phyloP scores from a whole-genome alignment of 2,797 vertebrate species.

The Chrysocyon brachyurus region DNA sequence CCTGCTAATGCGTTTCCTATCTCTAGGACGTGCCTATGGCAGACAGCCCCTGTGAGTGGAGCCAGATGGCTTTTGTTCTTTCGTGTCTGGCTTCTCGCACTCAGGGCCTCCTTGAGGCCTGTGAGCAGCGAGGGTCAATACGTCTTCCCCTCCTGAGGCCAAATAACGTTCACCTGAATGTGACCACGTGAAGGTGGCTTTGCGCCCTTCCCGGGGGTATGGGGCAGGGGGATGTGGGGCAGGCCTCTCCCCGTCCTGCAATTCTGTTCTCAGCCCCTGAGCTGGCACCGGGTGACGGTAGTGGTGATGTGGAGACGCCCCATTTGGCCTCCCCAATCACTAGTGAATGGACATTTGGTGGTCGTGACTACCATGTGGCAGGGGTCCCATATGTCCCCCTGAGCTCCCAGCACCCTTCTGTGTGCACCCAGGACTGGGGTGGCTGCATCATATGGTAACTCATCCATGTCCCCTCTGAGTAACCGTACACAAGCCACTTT shows the following conservation, averaged over 20 bases:
- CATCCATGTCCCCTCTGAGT: too few species aligned
- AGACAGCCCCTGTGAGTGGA: not conserved
- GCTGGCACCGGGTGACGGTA: too few species aligned
- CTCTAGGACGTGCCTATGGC: not conserved
- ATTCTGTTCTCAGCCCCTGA: too few species aligned
- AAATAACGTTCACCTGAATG: too few species aligned
- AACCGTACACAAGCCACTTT: not conserved
- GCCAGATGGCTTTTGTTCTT: not conserved
- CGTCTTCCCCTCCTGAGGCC: not conserved
- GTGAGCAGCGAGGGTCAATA: too few species aligned
- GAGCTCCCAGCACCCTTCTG: rapidly evolving
- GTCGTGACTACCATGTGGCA: rapidly evolving
- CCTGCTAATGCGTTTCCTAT: rapidly evolving
- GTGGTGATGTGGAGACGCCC: too few species aligned
- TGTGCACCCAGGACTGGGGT: rapidly evolving
- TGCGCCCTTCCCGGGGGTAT: too few species aligned
- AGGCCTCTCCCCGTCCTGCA: too few species aligned
- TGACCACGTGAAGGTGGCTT: too few species aligned
- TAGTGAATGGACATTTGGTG: rapidly evolving
- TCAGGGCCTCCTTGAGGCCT: not conserved
- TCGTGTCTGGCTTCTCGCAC: not conserved
- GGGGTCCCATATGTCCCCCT: rapidly evolving
- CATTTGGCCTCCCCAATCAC: too few species aligned
- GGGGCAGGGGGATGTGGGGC: too few species aligned
- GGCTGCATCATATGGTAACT: rapidly evolving